phyloP scores from a whole-genome alignment of 2,797 vertebrate genomes.

The Melanotaenia parkinsoni region DNA sequence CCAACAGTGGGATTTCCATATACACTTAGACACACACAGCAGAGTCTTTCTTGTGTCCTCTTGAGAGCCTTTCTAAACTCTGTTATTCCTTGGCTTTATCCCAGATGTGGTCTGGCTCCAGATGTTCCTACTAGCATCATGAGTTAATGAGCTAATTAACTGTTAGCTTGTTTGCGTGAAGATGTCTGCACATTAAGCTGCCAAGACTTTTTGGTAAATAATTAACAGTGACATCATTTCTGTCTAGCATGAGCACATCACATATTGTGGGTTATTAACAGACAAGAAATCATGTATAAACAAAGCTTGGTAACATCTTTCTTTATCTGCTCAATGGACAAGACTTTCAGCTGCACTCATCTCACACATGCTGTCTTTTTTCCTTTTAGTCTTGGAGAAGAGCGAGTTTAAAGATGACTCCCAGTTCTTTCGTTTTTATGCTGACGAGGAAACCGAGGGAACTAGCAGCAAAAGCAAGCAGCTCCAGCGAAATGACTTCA shows the following conservation, averaged over 20 bases:
- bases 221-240: background rate
- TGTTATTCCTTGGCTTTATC: slow-evolving; percentile 8
- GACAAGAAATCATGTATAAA: background rate
- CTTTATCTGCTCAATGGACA: background rate
- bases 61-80: slow-evolving; percentile 18
- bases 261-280: background rate
- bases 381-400: slow-evolving; percentile 91
- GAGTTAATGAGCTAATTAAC: slow-evolving; percentile 62
- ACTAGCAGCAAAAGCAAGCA: slow-evolving; percentile 94
- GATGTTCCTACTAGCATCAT: slow-evolving; percentile 60
- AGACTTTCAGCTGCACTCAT: background rate
- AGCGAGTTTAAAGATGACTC: slow-evolving; percentile 99
- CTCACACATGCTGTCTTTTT: slow-evolving; percentile 16
- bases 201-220: background rate
- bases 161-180: slow-evolving; percentile 47
- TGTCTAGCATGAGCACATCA: background rate
- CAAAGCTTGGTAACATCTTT: background rate
- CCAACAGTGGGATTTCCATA: slow-evolving; percentile 36
- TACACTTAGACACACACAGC: slow-evolving; percentile 17
- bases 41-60: slow-evolving; percentile 44
- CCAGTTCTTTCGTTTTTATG: slow-evolving; percentile 97
- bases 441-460: slow-evolving; percentile 97
- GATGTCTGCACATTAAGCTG: slow-evolving; percentile 27
- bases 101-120: slow-evolving; percentile 68
- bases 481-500: slow-evolving; percentile 94